A percentile compares a stretch with the other conserved stretches of the same genome.
These are phyloP conservation scores for Cyphotilapia sp. DNA, from an alignment of 2,113 vertebrate genomes.

Conservation along the genomic window DNA sequence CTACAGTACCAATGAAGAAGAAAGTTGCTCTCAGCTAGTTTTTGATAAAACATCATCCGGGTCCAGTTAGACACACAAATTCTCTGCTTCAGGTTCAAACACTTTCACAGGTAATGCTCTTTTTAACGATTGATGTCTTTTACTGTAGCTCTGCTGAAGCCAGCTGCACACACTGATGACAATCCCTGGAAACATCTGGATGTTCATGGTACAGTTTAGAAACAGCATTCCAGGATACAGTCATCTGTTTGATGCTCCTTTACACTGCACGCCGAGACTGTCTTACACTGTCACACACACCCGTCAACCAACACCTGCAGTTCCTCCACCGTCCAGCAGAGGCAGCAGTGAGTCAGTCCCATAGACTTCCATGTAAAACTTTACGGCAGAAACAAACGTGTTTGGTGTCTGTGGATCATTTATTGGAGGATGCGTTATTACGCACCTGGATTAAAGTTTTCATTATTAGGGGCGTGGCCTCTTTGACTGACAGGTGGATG, in stretches of 20 bases:
- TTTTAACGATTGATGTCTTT: neutral
- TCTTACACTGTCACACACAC: neutral
- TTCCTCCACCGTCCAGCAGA: neutral
- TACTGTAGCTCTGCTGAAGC: neutral
- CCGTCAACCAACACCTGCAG: neutral
- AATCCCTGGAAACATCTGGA: neutral
- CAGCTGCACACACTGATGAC: neutral
- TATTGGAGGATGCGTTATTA: neutral
- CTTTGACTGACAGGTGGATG: neutral
- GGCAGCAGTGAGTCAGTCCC: neutral
- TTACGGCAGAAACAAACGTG: neutral
- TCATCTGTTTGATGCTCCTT: neutral
- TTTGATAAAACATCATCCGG: neutral
- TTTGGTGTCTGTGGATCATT: neutral
- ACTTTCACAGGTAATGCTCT: neutral
- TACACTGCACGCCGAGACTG: neutral
- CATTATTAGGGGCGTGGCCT: neutral
- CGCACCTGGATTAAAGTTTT: neutral
- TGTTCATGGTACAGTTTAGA: neutral
- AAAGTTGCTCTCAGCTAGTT: neutral
- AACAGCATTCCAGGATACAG: neutral
- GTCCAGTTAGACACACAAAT: neutral
- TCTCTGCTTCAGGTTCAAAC: neutral
- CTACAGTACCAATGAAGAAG: slow-evolving; percentile 26
- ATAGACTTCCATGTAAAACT: neutral